Evolutionary conservation across 2,888 invertebrate genomes (phyloP).

Genomic region (Dione juno): DNA sequence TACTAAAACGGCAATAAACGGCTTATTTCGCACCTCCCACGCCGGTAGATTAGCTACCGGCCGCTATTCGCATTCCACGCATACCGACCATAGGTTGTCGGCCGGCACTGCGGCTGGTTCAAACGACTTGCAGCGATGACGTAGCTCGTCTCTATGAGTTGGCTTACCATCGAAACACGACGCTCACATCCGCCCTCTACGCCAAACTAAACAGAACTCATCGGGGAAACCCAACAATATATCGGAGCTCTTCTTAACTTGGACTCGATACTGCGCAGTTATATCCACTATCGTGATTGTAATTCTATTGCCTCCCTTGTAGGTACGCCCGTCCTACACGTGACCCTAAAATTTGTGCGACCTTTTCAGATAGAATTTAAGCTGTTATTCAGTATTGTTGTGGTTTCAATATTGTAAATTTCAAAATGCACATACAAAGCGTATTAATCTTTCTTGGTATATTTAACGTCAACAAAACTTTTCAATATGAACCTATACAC

Average conservation of each 20-base stretch:
- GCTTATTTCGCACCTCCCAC: slow-evolving; percentile 71
- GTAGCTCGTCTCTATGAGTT: slow-evolving; percentile 55
- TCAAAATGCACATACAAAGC: too few species aligned
- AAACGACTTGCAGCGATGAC: slow-evolving; percentile 70
- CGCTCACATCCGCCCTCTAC: slow-evolving; percentile 32
- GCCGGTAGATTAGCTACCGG: slow-evolving; percentile 60
- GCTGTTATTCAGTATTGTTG: neutral
- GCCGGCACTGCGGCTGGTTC: slow-evolving; percentile 72
- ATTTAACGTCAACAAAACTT: too few species aligned
- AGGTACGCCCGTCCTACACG: slow-evolving; percentile 22
- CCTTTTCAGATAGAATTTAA: neutral
- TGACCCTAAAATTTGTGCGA: slow-evolving; percentile 19
- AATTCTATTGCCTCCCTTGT: slow-evolving; percentile 22
- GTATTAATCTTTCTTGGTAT: too few species aligned
- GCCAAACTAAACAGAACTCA: slow-evolving; percentile 40
- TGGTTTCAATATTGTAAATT: slow-evolving; percentile 1
- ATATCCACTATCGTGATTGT: slow-evolving; percentile 44
- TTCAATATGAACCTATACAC: too few species aligned
- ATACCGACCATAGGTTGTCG: slow-evolving; percentile 77
- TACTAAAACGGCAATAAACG: slow-evolving; percentile 58
- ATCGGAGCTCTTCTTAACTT: slow-evolving; percentile 50
- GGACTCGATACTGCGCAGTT: slow-evolving; percentile 56
- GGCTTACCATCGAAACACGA: slow-evolving; percentile 35
- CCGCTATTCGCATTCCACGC: slow-evolving; percentile 76
- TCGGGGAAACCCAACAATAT: slow-evolving; percentile 50